Conservation (phyloP, 2,113 vertebrate genomes). For the Colinus virginianus region DNA sequence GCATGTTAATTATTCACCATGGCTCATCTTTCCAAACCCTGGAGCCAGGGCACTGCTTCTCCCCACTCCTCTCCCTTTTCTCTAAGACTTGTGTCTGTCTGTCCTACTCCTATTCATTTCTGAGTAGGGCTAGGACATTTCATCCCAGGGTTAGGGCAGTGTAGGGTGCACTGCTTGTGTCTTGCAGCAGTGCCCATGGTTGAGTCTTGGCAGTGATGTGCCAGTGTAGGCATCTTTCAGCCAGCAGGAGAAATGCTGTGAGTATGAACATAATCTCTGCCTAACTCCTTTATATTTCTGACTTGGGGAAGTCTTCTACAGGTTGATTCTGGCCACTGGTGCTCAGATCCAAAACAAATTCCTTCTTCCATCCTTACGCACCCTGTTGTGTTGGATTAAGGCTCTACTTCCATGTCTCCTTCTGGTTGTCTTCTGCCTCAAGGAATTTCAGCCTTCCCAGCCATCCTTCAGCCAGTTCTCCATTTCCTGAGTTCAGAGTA, state of each 20-base stretch:
- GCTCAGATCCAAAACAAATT: background rate
- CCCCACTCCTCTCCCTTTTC: background rate
- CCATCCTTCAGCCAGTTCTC: background rate
- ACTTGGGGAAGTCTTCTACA: background rate
- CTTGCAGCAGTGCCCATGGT: too few species aligned
- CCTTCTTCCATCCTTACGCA: background rate
- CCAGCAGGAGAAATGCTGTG: background rate
- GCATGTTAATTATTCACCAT: background rate
- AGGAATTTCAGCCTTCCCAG: background rate
- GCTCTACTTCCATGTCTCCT: background rate
- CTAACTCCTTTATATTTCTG: background rate
- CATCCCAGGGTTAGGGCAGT: background rate
- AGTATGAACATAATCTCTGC: background rate
- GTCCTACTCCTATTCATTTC: fast-evolving
- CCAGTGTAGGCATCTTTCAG: background rate
- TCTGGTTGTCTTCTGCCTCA: background rate
- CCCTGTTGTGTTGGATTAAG: too few species aligned
- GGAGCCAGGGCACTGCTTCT: background rate
- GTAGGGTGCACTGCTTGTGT: background rate
- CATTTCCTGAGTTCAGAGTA: background rate
- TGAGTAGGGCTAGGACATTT: background rate
- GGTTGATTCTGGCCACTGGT: background rate
- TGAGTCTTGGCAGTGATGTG: background rate
- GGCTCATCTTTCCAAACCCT: background rate
- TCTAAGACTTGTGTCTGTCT: background rate